Evolutionary conservation across 2,888 invertebrate species (phyloP).

Genomic region (Theretra japonica): DNA sequence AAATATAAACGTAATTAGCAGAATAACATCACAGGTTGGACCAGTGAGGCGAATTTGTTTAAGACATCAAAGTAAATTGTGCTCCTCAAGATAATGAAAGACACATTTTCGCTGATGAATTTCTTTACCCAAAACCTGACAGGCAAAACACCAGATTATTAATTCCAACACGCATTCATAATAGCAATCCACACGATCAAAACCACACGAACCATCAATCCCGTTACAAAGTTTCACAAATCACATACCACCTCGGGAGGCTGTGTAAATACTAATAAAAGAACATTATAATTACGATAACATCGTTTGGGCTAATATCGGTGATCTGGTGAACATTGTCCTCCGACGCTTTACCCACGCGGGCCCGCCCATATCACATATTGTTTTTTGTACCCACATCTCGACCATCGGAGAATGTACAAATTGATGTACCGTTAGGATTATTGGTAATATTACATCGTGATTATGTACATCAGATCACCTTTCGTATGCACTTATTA

Average conservation of each 20-base stretch:
- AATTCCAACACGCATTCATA: slow-evolving; percentile 40
- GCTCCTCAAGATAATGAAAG: no score
- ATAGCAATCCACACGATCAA: slow-evolving; percentile 14
- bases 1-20: no score
- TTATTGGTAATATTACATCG: slow-evolving; percentile 10
- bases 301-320: slow-evolving; percentile 77
- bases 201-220: slow-evolving; percentile 41
- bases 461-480: slow-evolving; percentile 17
- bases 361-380: slow-evolving; percentile 72
- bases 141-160: no score
- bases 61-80: no score
- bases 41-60: no score
- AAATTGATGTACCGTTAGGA: slow-evolving; percentile 26
- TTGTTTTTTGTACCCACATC: slow-evolving; percentile 31
- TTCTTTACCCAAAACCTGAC: no score
- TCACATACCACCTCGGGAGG: slow-evolving; percentile 9
- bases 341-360: slow-evolving; percentile 78
- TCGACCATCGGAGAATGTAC: slow-evolving; percentile 12
- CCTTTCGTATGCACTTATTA: slow-evolving; percentile 6
- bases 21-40: no score
- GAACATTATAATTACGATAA: slow-evolving; percentile 81
- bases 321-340: slow-evolving; percentile 76
- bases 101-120: no score
- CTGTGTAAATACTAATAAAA: slow-evolving; percentile 80
- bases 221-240: slow-evolving; percentile 15